Evolutionary conservation across 2,888 invertebrate species (phyloP).

Genomic region (Acrocyrtus sp.): DNA sequence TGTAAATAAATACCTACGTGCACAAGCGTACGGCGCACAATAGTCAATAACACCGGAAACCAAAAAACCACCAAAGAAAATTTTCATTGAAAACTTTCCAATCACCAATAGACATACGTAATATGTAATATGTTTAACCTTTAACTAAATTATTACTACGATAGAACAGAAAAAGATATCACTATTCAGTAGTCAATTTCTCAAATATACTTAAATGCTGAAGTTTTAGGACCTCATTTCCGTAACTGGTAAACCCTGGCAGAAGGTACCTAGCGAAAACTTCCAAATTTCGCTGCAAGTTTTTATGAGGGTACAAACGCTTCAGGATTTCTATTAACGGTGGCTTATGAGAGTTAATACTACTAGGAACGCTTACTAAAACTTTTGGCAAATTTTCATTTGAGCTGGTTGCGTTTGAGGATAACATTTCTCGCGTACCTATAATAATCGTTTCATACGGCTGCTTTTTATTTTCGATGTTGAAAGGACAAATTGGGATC

Average conservation of each 20-base stretch:
- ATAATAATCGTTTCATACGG: constrained; percentile 87
- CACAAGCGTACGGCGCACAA: too few species aligned
- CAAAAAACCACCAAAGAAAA: too few species aligned
- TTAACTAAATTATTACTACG: too few species aligned
- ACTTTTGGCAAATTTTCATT: constrained; percentile 68
- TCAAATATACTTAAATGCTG: constrained; percentile 75
- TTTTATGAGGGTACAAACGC: constrained; percentile 12
- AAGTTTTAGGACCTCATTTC: constrained; percentile 86
- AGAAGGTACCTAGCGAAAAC: constrained; percentile 91
- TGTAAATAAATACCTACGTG: too few species aligned
- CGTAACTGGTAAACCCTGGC: constrained; percentile 86
- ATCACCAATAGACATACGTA: too few species aligned
- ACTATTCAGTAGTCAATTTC: too few species aligned
- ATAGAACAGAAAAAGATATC: too few species aligned
- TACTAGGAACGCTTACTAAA: constrained; percentile 87
- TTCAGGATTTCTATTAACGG: constrained; percentile 71
- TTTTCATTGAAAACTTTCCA: too few species aligned
- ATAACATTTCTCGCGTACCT: constrained; percentile 65
- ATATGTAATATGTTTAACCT: too few species aligned
- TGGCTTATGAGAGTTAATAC: constrained; percentile 95
- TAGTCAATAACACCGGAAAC: too few species aligned
- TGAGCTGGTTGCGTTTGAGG: background rate
- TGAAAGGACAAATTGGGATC: constrained; percentile 76
- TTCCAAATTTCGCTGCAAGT: constrained; percentile 75
- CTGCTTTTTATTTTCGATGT: constrained; percentile 78